Evolutionary conservation across 2,888 invertebrate genomes (phyloP), one percentile per base, ranked within the genome.

Genomic region (Catocala nupta): DNA sequence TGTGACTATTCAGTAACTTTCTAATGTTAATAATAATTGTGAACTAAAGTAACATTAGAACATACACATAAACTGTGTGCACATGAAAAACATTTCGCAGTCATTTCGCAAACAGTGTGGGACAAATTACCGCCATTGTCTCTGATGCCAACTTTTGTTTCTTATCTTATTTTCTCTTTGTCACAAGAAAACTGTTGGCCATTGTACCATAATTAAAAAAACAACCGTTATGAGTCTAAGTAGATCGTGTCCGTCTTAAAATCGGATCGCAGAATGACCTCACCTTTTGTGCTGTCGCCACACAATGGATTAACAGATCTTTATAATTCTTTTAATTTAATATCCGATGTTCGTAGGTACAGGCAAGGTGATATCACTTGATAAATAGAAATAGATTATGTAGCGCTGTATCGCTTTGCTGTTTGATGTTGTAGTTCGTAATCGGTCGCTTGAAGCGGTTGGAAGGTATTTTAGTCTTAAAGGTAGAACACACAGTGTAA

Each of bases 401-500:
- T 59, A 83, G 82, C 83, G 84, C 79, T 83, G 69, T 61, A 63
- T 70, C 64, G 80, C 71, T 78, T 68, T 53, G 71, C 57, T 61
- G 51, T 55, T 64, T 63, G 43, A 59, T 72, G 63, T 67, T 68
- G 58, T 67, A 63, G 65, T 72, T 65, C 52, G 63, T 58, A 55
- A 70, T 61, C 59, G 54, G 55, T 70, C 73, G 85, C 81, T 81
- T 82, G 58, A 83, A 86, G 84, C 86, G 82, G 81, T 82, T 78
- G 74, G 59, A 71, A 75, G 55, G 68, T 82, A 81, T 79, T 84
- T 81, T 78, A 70, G 77, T 78, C 70, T 74, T 65, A 66, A 80
- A 84, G 80, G 81, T 81, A 59, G 68, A 48, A 49, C 77, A 80
- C 71, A 77, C 87, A 88, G 90, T 89, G 84, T 83, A 88, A 85